Percentiles rank a stretch among this genome's conserved stretches.
phyloP scores from a whole-genome alignment of 2,113 vertebrate species.

The Odocoileus hemionus region DNA sequence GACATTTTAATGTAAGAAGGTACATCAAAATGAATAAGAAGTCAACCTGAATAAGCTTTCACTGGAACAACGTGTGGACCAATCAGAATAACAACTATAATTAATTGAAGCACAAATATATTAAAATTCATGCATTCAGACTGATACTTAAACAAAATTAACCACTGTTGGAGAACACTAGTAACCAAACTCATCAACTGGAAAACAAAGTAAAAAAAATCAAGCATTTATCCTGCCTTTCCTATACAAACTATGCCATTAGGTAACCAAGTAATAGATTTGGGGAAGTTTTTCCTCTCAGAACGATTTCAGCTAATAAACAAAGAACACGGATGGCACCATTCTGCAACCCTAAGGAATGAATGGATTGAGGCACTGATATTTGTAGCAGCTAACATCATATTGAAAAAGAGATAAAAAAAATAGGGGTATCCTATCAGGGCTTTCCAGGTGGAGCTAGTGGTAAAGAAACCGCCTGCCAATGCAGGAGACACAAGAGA shows the following conservation, averaged over 20 bases:
- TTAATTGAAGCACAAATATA: neutral
- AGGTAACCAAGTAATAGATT: neutral
- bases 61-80: neutral
- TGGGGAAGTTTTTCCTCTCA: neutral
- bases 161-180: neutral
- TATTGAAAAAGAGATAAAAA: neutral
- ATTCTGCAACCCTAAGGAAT: neutral
- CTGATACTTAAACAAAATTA: neutral
- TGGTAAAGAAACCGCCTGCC: neutral
- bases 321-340: neutral
- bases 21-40: neutral
- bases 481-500: neutral
- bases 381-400: neutral
- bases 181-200: neutral
- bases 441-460: neutral
- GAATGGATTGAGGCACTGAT: neutral
- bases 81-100: neutral
- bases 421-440: neutral
- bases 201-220: neutral
- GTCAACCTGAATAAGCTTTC: neutral
- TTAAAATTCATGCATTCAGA: neutral
- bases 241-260: neutral
- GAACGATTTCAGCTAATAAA: neutral
- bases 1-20: slow-evolving; percentile 5
- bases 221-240: neutral